Base-by-base conservation (phyloP, 2,797 vertebrate genomes). In the Dipus sagitta region DNA sequence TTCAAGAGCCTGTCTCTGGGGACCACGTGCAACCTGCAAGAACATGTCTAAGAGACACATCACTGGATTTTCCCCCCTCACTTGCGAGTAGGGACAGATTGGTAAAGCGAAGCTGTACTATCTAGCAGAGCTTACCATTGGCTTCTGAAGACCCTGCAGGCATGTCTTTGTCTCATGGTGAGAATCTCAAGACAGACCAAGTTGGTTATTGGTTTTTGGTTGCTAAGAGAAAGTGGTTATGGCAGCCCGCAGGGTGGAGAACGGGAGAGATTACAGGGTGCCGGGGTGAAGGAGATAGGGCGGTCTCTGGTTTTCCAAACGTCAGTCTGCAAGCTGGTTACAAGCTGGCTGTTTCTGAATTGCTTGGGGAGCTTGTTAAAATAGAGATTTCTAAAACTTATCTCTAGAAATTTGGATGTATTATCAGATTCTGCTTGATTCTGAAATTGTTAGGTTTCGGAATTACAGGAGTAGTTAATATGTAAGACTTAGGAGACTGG, bases 291-390 rank as follows among this genome's bases (percentile, higher is more conserved):
- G 32, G 75, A 54, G 30, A 65, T 3, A 34, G 8, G 67, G 42
- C 21, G 2, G 20, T 78, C n/a, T 2, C 11, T 75, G 82, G 34
- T 70, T 94, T 89, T 72, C 74, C 74, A 90, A 85, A 93, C 82
- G 85, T 34, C 67, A 42, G 32, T 18, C 81, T 87, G 24, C 47
- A 90, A 62, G 18, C 70, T 94, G 93, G 47, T 68, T 86, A 79
- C 65, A 76, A 62, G 64, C 32, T 91, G 52, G 74, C 89, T 91
- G 89, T 75, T 90, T 90, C 90, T 47, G 85, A 93, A 88, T 88
- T 70, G 21, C 60, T 82, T 58, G n/a, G 47, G 70, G 23, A 92
- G 77, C n/a, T 92, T 91, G 82, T 90, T 91, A 93, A 96, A 93
- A 94, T 71, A 96, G 74, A 92, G 30, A 82, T 67, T 82, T 86